Evolutionary conservation across 2,888 invertebrate species (phyloP).

Genomic region (Amblyjoppa proteus): DNA sequence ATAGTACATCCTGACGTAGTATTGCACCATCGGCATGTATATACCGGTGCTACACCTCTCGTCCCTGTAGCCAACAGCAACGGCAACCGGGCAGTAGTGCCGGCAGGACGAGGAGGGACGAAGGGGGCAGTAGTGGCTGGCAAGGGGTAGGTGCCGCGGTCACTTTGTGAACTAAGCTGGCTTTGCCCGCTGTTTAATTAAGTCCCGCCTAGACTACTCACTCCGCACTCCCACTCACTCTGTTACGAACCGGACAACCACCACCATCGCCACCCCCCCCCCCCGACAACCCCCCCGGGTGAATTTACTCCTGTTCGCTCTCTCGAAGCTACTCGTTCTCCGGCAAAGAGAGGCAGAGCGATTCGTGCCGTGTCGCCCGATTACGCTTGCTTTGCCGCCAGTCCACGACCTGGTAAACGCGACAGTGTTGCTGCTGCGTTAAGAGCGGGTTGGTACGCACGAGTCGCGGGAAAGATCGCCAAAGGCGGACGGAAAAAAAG

Average conservation of each 20-base stretch:
- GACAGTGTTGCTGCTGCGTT: slow-evolving; percentile 67
- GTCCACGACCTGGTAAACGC: slow-evolving; percentile 71
- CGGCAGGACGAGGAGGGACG: slow-evolving; percentile 36
- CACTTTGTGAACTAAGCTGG: slow-evolving; percentile 85
- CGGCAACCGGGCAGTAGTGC: slow-evolving; percentile 23
- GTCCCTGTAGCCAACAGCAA: slow-evolving; percentile 43
- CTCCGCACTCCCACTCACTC: slow-evolving; percentile 74
- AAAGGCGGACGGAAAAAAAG: slow-evolving; percentile 8
- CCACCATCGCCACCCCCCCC: slow-evolving; percentile 51
- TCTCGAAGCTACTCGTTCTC: slow-evolving; percentile 51
- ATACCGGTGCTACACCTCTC: slow-evolving; percentile 20
- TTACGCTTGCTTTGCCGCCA: slow-evolving; percentile 65
- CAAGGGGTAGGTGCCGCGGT: slow-evolving; percentile 82
- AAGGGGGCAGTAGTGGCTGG: slow-evolving; percentile 41
- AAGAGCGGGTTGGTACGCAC: background rate
- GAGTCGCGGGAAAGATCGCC: background rate
- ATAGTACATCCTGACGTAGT: slow-evolving; percentile 45
- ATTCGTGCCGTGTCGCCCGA: slow-evolving; percentile 65
- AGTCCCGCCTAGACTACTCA: slow-evolving; percentile 84
- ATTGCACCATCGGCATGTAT: slow-evolving; percentile 53
- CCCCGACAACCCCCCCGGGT: slow-evolving; percentile 61
- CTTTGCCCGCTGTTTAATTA: slow-evolving; percentile 84
- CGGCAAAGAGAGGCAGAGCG: slow-evolving; percentile 60
- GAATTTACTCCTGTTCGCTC: slow-evolving; percentile 68
- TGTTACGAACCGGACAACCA: slow-evolving; percentile 64